A percentile compares a stretch with the other conserved stretches of the same genome.
Evolutionary conservation across 2,113 vertebrate species (phyloP).

Genomic region (Elaphurus davidianus): DNA sequence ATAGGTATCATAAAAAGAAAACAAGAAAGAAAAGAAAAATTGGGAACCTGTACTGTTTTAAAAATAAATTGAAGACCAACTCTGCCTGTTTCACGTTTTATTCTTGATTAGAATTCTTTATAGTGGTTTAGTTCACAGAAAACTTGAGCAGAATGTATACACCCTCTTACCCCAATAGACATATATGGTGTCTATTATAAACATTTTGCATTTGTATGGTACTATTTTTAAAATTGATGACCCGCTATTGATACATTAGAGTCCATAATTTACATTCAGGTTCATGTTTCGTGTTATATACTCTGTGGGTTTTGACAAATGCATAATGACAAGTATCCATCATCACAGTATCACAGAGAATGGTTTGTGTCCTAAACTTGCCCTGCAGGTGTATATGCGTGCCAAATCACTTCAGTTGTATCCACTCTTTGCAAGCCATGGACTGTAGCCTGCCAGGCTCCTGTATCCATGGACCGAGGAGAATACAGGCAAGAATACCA

Average conservation of each 20-base stretch:
- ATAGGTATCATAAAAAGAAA: no score
- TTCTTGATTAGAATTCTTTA: not conserved
- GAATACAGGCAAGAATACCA: not conserved
- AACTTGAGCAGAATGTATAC: not conserved
- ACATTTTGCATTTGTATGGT: not conserved
- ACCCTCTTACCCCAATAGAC: not conserved
- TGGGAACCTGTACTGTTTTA: not conserved
- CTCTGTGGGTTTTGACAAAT: not conserved
- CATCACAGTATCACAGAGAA: not conserved
- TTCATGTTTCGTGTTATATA: not conserved
- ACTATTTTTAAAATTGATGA: not conserved
- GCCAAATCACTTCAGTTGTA: not conserved
- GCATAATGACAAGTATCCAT: not conserved
- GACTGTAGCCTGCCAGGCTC: not conserved
- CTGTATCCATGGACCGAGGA: not conserved
- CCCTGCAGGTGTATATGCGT: accelerated
- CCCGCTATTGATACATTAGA: no score
- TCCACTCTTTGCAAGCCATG: not conserved
- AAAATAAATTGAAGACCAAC: not conserved
- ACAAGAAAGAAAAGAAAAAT: not conserved
- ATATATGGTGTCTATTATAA: not conserved
- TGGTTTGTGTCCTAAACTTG: not conserved
- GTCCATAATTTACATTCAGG: not conserved
- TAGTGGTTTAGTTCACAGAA: not conserved
- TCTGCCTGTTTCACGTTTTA: not conserved